Evolutionary conservation across 2,888 invertebrate genomes (phyloP), one percentile per base, ranked within the genome.

Genomic region (Tineola bisselliella): DNA sequence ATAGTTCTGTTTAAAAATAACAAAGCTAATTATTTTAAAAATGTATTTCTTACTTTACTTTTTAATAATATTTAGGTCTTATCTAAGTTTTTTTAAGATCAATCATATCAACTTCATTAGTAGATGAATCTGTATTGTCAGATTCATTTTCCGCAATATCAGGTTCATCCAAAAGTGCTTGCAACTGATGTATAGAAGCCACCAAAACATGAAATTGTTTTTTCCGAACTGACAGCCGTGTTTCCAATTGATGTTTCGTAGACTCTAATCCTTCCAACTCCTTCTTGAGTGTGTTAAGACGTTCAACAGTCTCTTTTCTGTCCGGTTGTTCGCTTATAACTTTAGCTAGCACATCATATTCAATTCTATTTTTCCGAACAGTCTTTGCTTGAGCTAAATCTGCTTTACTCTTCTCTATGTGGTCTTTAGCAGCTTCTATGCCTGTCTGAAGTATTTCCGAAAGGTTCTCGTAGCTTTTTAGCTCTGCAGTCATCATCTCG

Each of bases 301-400:
- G 88, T 65, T 92, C 90, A 62, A 89, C 81, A 0, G 94, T 95
- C 65, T 94, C 93, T 69, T 92, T 93, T 66, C 97, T 89, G 71
- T 96, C 96, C 0, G 97, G 97, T 73, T 97, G 96, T 69, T 94
- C 91, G 66, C 92, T 93, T 64, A 98, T 97, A 0, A 96, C 91
- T 76, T 95, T 95, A 0, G 97, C 97, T 44, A 98, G 73, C 11
- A 96, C 92, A 84, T 98, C 97, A 81, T 98, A 98, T 75, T 97
- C 97, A 84, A 94, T 93, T 69, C 95, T 90, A 75, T 98, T 96
- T 73, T 95, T 95, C 12, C 97, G 90, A 25, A 96, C 92, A 66
- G 93, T 91, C 74, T 95, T 95, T 0, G 96, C 96, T 70, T 93
- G 89, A 52, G 92, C 90, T 8, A 97, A 79, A 68, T 95, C 94